Evolutionary conservation across 2,797 vertebrate species (phyloP).

Genomic region (Gastrophryne carolinensis): DNA sequence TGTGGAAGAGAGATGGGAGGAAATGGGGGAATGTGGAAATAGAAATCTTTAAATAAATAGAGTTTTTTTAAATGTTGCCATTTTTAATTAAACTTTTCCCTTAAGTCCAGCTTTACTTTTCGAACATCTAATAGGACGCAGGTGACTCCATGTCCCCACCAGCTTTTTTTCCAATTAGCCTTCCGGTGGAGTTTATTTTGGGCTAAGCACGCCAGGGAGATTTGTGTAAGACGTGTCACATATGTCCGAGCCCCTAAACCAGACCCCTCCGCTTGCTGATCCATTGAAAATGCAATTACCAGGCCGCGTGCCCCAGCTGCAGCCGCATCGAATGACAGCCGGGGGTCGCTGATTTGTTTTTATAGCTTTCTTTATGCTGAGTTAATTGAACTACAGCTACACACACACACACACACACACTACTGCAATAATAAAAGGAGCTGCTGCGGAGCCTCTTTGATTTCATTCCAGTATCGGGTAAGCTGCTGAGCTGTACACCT

Average conservation of each 20-base stretch:
- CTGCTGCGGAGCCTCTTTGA: constrained; percentile 19
- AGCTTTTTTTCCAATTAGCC: not conserved
- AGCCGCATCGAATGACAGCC: not conserved
- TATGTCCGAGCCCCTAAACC: not conserved
- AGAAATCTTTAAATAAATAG: too few relatives aligned
- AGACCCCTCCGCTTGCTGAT: not conserved
- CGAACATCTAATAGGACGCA: too few relatives aligned
- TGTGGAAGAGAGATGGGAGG: too few relatives aligned
- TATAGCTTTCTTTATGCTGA: not conserved
- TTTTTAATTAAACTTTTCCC: too few relatives aligned
- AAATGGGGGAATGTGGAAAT: too few relatives aligned
- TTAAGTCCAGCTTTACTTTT: too few relatives aligned
- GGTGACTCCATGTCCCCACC: not conserved
- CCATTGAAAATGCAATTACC: not conserved
- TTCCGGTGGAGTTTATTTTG: not conserved
- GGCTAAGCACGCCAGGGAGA: not conserved
- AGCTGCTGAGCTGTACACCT: too few relatives aligned
- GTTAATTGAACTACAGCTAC: not conserved
- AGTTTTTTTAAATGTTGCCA: too few relatives aligned
- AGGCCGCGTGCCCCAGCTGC: not conserved
- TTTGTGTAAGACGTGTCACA: not conserved
- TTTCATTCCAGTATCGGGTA: too few relatives aligned
- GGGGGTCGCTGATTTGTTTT: not conserved
- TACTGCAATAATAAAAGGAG: not conserved
- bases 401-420: too few relatives aligned